Percentiles rank a stretch among this genome's conserved stretches.
Evolutionary conservation across 1,140 invertebrate genomes (phyloP).

Genomic region (Conus ventricosus): DNA sequence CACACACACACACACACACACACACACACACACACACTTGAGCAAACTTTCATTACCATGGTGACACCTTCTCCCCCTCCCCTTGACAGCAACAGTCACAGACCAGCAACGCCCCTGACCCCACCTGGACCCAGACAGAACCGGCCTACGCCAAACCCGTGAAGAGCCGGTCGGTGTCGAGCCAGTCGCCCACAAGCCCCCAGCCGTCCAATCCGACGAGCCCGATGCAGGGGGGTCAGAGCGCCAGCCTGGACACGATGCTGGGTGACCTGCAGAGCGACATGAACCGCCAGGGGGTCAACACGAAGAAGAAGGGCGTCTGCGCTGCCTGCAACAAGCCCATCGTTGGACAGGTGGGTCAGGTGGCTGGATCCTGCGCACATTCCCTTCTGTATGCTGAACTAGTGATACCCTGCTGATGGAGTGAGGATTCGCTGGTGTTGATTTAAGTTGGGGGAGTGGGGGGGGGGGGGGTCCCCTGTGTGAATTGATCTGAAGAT

Average conservation of each 20-base stretch:
- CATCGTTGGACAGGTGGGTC: slow-evolving; percentile 93
- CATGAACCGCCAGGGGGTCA: slow-evolving; percentile 92
- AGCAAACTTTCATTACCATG: no score
- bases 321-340: slow-evolving; percentile 98
- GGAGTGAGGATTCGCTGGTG: neutral
- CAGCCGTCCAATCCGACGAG: slow-evolving; percentile 26
- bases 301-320: slow-evolving; percentile 97
- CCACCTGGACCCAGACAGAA: slow-evolving; percentile 71
- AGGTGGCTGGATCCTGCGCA: neutral
- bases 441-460: neutral
- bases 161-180: slow-evolving; percentile 53
- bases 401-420: no score
- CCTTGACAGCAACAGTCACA: neutral
- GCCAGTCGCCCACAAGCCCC: slow-evolving; percentile 38
- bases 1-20: no score
- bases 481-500: no score
- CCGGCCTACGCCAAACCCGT: slow-evolving; percentile 79
- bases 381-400: neutral
- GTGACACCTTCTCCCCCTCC: no score
- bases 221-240: slow-evolving; percentile 45
- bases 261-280: slow-evolving; percentile 88
- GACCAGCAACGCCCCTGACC: slow-evolving; percentile 4
- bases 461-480: neutral
- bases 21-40: no score
- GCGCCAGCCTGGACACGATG: slow-evolving; percentile 91